Evolutionary conservation across 2,888 invertebrate genomes (phyloP), one percentile per base, ranked within the genome.

Genomic region (Andrena praecox): DNA sequence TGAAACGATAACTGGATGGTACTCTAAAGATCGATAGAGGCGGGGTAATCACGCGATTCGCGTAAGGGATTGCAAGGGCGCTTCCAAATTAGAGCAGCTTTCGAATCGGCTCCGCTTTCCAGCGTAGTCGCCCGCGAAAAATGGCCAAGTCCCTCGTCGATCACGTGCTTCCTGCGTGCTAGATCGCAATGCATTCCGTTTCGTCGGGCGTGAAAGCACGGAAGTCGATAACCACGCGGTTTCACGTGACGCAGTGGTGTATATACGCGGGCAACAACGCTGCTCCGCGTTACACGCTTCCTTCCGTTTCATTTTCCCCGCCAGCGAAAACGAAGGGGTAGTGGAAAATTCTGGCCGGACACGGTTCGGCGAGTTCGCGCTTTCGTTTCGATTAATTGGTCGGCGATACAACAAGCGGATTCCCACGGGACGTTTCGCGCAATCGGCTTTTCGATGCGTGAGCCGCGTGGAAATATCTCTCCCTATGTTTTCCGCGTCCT

Each of bases 221-320:
- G 60, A 78, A 67, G 50, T 79, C 74, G 71, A 76, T 76, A 62
- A 62, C 60, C 56, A n/a, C 73, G 52, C 68, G 59, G 56, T 60
- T 64, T 79, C 76, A 56, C 70, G 79, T 63, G 73, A 82, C 80
- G 31, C 70, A 63, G 84, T 82, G 74, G 85, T 42, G 42, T 42
- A 42, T 42, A 5, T 85, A 79, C 74, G 80, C 27, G 85, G 76
- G 75, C 83, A 87, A 20, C 24, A 85, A 78, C 68, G 42, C 71
- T 71, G 60, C 33, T 31, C 56, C 42, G 48, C n/a, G 42, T 72
- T 77, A 75, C 10, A 10, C 68, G 42, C 42, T 82, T 82, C 64
- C 73, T 77, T 82, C 64, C 67, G 24, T 63, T 74, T 64, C 24
- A 50, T 59, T 63, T n/a, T 48, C 24, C 67, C 42, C 48, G 60